Conservation (phyloP, 2,113 vertebrate species). For the Maccullochella peelii region DNA sequence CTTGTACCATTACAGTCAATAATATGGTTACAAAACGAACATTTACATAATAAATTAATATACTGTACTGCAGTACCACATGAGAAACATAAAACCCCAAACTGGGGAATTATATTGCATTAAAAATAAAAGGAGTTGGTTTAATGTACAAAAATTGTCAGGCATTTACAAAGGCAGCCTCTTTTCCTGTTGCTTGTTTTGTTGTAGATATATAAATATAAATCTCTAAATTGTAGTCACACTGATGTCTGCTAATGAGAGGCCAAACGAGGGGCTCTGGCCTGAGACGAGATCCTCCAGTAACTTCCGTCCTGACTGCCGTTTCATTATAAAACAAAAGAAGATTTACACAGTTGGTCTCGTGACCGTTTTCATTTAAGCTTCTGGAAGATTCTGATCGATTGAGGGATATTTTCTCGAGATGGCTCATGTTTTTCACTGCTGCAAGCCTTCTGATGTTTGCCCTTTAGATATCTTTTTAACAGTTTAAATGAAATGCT, state of each 20-base stretch:
- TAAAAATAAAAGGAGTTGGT: slow-evolving; percentile 74
- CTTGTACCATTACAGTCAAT: slow-evolving; percentile 75
- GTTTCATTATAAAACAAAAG: slow-evolving; percentile 20
- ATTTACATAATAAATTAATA: slow-evolving; percentile 84
- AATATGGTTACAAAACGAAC: slow-evolving; percentile 80
- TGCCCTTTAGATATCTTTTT: not conserved
- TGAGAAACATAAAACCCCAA: slow-evolving; percentile 73
- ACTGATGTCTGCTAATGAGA: slow-evolving; percentile 63
- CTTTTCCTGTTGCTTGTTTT: slow-evolving; percentile 56
- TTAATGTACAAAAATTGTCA: slow-evolving; percentile 78
- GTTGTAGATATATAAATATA: slow-evolving; percentile 80
- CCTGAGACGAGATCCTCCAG: slow-evolving; percentile 38
- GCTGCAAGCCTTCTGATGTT: not conserved
- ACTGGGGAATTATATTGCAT: slow-evolving; percentile 66
- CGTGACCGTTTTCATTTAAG: not conserved
- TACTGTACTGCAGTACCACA: slow-evolving; percentile 75
- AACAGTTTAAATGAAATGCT: not conserved
- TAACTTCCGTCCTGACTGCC: slow-evolving; percentile 14
- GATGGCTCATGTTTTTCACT: not conserved
- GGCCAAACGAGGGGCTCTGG: slow-evolving; percentile 31
- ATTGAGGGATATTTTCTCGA: not conserved
- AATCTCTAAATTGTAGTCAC: slow-evolving; percentile 73
- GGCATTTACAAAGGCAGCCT: slow-evolving; percentile 81
- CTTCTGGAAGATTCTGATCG: slow-evolving; percentile 21
- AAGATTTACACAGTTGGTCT: slow-evolving; percentile 13